These are phyloP conservation scores for Notiomystis cincta DNA, from an alignment of 2,113 vertebrate species.

Conservation along the genomic window DNA sequence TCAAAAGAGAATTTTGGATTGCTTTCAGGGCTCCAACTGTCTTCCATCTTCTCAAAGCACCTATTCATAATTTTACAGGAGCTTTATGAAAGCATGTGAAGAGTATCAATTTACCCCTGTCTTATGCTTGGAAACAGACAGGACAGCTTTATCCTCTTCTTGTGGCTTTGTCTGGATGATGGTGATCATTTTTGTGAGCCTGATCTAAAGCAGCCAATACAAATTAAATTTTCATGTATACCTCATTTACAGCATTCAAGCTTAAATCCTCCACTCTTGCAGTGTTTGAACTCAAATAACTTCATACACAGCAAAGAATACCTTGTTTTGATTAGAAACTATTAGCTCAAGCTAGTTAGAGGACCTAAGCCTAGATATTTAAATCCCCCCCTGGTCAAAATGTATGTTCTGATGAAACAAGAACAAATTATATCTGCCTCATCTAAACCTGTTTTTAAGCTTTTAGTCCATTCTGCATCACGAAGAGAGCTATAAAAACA, in stretches of 20 bases:
- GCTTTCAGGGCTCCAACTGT: not conserved
- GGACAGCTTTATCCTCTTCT: not conserved
- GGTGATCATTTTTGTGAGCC: not conserved
- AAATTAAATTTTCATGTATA: not conserved
- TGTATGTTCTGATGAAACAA: not conserved
- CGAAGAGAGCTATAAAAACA: not conserved
- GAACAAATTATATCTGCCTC: not conserved
- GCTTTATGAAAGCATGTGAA: not conserved
- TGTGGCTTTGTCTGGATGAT: not conserved
- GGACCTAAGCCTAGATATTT: not conserved
- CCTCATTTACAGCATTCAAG: not conserved
- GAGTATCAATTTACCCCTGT: not conserved
- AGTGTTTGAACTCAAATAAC: not conserved
- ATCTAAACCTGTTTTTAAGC: not conserved
- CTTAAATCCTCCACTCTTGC: not conserved
- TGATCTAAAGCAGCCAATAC: not conserved
- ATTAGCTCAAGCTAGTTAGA: not conserved
- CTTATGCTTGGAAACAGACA: not conserved
- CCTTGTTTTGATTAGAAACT: not conserved
- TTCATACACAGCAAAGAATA: not conserved
- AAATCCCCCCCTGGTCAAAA: not conserved
- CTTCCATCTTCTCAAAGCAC: constrained; percentile 1
- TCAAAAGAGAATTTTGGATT: constrained; percentile 18
- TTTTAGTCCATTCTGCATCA: not conserved
- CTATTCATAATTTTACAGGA: not conserved